These are phyloP conservation scores for Perizoma affinitatum DNA, from an alignment of 2,888 invertebrate species.

Conservation along the genomic window DNA sequence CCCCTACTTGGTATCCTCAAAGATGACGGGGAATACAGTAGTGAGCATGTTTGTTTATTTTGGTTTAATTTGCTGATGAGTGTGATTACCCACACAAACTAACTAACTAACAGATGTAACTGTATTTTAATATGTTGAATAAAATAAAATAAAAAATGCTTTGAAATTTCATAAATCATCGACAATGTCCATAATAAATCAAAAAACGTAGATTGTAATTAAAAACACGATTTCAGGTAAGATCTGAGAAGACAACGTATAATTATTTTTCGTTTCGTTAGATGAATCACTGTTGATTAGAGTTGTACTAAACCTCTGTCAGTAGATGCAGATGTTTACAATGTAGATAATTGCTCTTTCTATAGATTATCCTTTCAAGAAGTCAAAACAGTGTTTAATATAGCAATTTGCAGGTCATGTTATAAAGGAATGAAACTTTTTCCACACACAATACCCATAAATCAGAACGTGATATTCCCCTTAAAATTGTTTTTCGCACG, in stretches of 20 bases:
- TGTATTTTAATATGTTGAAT: too few relatives aligned
- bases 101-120: too few relatives aligned
- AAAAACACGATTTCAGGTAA: conserved; percentile 76
- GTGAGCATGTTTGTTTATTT: too few relatives aligned
- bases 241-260: conserved; percentile 71
- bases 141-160: not conserved
- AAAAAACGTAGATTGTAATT: conserved; percentile 71
- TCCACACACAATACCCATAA: conserved; percentile 58
- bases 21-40: too few relatives aligned
- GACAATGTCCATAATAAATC: conserved; percentile 73
- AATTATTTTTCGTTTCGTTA: conserved; percentile 80
- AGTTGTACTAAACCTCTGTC: conserved; percentile 59
- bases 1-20: too few relatives aligned
- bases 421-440: conserved; percentile 60
- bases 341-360: conserved; percentile 73
- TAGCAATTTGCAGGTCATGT: conserved; percentile 45
- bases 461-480: conserved; percentile 68
- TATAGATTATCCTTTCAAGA: conserved; percentile 72
- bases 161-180: conserved; percentile 66
- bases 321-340: conserved; percentile 74
- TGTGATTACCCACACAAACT: too few relatives aligned
- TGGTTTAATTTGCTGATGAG: too few relatives aligned
- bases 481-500: conserved; percentile 81
- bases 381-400: conserved; percentile 45
- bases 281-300: conserved; percentile 81